phyloP scores from a whole-genome alignment of 2,797 vertebrate genomes.

The Ctenopoma kingsleyae region DNA sequence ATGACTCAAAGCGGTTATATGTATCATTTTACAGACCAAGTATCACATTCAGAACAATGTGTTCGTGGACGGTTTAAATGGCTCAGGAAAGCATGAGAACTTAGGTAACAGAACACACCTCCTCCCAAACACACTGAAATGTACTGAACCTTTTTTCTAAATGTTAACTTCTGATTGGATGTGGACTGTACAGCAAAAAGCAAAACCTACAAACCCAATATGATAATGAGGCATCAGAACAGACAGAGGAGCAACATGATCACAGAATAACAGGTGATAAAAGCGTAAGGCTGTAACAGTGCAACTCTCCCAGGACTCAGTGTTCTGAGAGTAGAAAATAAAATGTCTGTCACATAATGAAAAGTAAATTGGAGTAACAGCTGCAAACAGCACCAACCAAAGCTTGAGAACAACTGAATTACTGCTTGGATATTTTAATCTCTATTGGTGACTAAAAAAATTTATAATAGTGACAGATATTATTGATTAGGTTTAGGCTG shows the following conservation, averaged over 20 bases:
- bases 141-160: not conserved
- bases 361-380: not conserved
- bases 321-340: not conserved
- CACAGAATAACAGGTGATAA: not conserved
- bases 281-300: slow-evolving; percentile 44
- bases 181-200: not conserved
- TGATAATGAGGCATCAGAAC: not conserved
- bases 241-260: not conserved
- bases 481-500: not conserved
- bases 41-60: not conserved
- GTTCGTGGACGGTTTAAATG: not conserved
- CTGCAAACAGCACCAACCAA: not conserved
- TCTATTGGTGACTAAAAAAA: not conserved
- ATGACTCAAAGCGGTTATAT: too few species aligned
- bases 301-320: slow-evolving; percentile 3
- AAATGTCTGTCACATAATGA: not conserved
- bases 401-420: not conserved
- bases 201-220: not conserved
- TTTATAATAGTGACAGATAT: not conserved
- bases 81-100: slow-evolving; percentile 15
- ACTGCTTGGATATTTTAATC: not conserved
- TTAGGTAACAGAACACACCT: slow-evolving; percentile 6
- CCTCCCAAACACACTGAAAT: not conserved
- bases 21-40: too few species aligned
- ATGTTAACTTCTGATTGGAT: not conserved